These are phyloP conservation scores for Phataginus tetradactyla DNA, from an alignment of 2,797 vertebrate species.

Conservation along the genomic window DNA sequence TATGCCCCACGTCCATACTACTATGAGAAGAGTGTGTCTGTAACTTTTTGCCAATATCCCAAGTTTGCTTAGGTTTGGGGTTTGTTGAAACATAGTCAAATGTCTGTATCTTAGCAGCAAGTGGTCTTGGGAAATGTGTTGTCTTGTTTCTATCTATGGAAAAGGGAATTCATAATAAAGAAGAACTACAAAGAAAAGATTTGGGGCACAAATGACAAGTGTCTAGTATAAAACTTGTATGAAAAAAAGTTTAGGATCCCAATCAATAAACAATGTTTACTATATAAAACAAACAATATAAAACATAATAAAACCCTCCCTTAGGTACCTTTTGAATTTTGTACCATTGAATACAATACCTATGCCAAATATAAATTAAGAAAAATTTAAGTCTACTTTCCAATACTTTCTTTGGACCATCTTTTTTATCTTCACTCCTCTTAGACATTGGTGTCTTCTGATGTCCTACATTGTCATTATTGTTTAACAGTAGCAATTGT, in stretches of 20 bases:
- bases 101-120: background rate
- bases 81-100: background rate
- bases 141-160: background rate
- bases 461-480: background rate
- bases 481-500: background rate
- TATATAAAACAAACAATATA: background rate
- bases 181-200: background rate
- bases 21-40: background rate
- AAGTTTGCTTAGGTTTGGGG: background rate
- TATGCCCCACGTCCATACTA: background rate
- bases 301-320: background rate
- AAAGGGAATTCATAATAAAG: background rate
- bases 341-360: background rate
- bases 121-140: background rate
- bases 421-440: background rate
- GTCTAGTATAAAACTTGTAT: background rate
- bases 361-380: slow-evolving; percentile 1
- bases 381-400: background rate
- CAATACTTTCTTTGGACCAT: background rate
- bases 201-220: background rate
- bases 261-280: background rate
- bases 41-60: background rate
- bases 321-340: background rate
- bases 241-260: background rate
- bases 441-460: background rate